Percentiles rank a stretch among this genome's conserved stretches.
Conservation (phyloP, 2,888 invertebrate species). For the Chymomyza fuscimana region DNA sequence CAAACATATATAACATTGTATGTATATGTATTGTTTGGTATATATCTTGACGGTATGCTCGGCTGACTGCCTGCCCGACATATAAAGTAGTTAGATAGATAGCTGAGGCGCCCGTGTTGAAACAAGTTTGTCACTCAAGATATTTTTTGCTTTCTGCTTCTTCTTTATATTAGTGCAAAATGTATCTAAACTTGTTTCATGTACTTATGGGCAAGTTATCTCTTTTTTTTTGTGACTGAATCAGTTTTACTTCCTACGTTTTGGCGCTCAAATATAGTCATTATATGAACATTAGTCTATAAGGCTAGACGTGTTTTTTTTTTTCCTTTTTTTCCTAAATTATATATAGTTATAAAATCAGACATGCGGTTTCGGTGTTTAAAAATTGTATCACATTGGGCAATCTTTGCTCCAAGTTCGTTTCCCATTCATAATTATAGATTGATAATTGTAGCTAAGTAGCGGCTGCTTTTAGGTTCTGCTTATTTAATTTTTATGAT, state of each 20-base stretch:
- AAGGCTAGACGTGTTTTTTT: not conserved
- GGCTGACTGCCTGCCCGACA: conserved; percentile 28
- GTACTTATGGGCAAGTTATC: conserved; percentile 19
- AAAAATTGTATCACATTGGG: not conserved
- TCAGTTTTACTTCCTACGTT: conserved; percentile 58
- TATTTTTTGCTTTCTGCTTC: conserved; percentile 55
- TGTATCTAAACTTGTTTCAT: conserved; percentile 62
- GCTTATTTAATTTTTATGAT: not conserved
- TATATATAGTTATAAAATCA: not conserved
- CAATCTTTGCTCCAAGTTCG: not conserved
- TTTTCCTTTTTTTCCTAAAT: not conserved
- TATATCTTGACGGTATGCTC: conserved; percentile 28
- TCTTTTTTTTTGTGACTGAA: conserved; percentile 30
- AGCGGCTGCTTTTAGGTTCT: not conserved
- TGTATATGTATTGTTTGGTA: conserved; percentile 1
- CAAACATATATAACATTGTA: not conserved
- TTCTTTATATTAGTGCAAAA: conserved; percentile 42
- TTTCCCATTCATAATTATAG: not conserved
- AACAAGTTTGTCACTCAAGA: conserved; percentile 69
- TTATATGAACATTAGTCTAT: conserved; percentile 27
- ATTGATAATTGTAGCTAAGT: not conserved
- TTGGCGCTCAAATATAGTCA: conserved; percentile 40
- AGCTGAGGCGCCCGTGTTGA: conserved; percentile 30
- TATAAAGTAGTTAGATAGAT: conserved; percentile 47
- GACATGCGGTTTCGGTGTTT: not conserved